Evolutionary conservation across 1,140 invertebrate species (phyloP).

Genomic region (Patella vulgata): DNA sequence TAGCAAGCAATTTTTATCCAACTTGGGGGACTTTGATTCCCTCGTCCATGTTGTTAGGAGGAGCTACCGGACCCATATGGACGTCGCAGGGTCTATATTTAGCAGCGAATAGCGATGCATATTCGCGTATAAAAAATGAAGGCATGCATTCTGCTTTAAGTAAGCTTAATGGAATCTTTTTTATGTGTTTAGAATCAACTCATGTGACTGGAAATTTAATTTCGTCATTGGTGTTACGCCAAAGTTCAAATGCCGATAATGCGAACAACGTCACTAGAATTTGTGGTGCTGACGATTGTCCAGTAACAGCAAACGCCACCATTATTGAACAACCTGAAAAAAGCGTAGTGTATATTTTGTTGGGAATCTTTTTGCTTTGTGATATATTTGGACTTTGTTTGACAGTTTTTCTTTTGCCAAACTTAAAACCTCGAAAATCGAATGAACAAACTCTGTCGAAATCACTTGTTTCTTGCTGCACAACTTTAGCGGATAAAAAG

Average conservation of each 20-base stretch:
- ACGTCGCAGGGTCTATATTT: constrained; percentile 45
- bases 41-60: constrained; percentile 42
- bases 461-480: constrained; percentile 12
- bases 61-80: constrained; percentile 46
- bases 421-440: constrained; percentile 4
- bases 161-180: constrained; percentile 49
- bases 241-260: constrained; percentile 11
- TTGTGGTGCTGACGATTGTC: constrained; percentile 35
- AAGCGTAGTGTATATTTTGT: constrained; percentile 11
- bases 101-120: constrained; percentile 15
- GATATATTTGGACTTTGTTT: constrained; percentile 6
- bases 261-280: constrained; percentile 9
- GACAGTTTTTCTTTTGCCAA: constrained; percentile 4
- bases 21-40: constrained; percentile 47
- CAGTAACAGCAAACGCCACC: constrained; percentile 16
- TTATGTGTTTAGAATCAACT: constrained; percentile 37
- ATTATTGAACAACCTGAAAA: constrained; percentile 3
- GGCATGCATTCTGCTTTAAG: constrained; percentile 31
- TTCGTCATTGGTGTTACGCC: constrained; percentile 36
- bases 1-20: constrained; percentile 66
- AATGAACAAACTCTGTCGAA: neutral
- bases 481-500: constrained; percentile 10
- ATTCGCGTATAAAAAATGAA: constrained; percentile 11
- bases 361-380: constrained; percentile 9
- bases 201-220: constrained; percentile 47